These are phyloP conservation scores for Dynastes tityus DNA, from an alignment of 2,888 invertebrate species.

Conservation along the genomic window DNA sequence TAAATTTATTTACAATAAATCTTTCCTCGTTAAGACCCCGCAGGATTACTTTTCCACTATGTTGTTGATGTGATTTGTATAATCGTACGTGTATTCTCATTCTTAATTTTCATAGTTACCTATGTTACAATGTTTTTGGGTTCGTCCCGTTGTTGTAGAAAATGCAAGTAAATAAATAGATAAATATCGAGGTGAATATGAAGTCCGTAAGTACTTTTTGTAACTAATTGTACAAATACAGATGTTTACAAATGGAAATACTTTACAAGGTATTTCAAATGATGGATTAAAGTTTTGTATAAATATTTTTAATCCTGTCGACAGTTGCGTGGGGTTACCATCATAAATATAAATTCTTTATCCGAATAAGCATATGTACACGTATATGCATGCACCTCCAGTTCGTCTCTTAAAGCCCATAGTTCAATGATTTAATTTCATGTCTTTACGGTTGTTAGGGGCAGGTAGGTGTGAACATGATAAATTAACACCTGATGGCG, in stretches of 20 bases:
- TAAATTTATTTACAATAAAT: too few species aligned
- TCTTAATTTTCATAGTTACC: too few species aligned
- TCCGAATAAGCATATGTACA: not conserved
- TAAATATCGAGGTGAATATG: too few species aligned
- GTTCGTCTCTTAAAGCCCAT: constrained; percentile 24
- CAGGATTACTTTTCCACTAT: too few species aligned
- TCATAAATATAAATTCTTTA: constrained; percentile 39
- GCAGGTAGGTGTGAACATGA: constrained; percentile 47
- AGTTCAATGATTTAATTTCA: constrained; percentile 43
- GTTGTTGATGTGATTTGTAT: too few species aligned
- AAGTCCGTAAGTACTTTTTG: not conserved
- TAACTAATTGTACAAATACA: not conserved
- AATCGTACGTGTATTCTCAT: too few species aligned
- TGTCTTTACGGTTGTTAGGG: constrained; percentile 40
- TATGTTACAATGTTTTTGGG: too few species aligned
- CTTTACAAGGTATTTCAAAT: not conserved
- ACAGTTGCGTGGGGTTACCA: constrained; percentile 20
- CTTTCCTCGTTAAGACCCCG: too few species aligned
- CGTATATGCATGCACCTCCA: not conserved
- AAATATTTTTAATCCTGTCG: constrained; percentile 26
- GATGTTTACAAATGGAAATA: not conserved
- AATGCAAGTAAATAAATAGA: too few species aligned
- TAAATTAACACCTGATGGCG: constrained; percentile 46
- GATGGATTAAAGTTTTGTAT: constrained; percentile 11
- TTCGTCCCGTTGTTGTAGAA: too few species aligned